A percentile compares a stretch with the other conserved stretches of the same genome.
Evolutionary conservation across 2,888 invertebrate genomes (phyloP).

Genomic region (Lordiphosa andalusiaca): DNA sequence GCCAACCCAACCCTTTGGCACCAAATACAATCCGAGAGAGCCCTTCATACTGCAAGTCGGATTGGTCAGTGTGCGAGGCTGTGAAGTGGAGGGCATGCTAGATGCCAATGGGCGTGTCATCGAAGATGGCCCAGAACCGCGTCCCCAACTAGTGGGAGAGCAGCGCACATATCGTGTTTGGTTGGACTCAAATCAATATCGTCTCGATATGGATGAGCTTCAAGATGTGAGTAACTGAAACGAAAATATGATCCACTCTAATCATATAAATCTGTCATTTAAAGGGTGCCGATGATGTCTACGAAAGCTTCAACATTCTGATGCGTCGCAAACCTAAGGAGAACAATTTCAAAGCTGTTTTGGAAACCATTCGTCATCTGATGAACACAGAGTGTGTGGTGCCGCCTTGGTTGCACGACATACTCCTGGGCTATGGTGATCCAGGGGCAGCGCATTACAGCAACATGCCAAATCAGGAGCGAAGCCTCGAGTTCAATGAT

Average conservation of each 20-base stretch:
- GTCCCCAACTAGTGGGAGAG: constrained; percentile 92
- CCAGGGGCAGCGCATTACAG: constrained; percentile 98
- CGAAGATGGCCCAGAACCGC: constrained; percentile 96
- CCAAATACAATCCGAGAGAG: constrained; percentile 89
- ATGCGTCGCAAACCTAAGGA: constrained; percentile 99
- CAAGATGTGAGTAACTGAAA: constrained; percentile 84
- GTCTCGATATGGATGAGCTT: constrained; percentile 92
- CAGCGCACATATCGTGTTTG: constrained; percentile 95
- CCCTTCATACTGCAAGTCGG: constrained; percentile 97
- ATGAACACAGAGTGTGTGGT: constrained; percentile 99
- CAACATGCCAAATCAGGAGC: constrained; percentile 91
- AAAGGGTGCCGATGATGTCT: constrained; percentile 85
- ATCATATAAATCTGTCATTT: neutral
- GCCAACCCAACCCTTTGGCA: constrained; percentile 91
- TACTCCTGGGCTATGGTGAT: constrained; percentile 98
- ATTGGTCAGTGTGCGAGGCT: constrained; percentile 94
- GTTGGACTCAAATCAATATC: constrained; percentile 98
- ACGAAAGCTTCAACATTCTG: constrained; percentile 96
- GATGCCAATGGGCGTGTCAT: constrained; percentile 97
- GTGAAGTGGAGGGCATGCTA: constrained; percentile 99
- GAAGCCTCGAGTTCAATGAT: constrained; percentile 94
- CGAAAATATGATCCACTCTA: neutral
- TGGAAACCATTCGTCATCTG: constrained; percentile 98
- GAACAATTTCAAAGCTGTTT: constrained; percentile 99
- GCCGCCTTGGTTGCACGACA: constrained; percentile 97